phyloP scores from a whole-genome alignment of 2,113 vertebrate genomes.

The Sebastes schlegelii region DNA sequence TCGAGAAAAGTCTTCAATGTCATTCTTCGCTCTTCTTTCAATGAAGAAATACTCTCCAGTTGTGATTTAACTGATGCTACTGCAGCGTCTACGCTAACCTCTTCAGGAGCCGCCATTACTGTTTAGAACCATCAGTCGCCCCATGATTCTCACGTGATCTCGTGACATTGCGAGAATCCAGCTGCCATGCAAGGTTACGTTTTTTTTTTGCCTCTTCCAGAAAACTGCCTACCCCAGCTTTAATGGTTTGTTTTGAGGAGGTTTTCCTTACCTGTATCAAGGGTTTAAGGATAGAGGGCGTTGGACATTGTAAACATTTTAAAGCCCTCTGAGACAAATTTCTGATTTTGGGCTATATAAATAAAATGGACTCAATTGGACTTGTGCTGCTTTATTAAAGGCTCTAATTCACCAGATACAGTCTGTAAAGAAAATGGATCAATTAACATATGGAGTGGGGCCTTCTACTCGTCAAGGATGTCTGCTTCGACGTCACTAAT shows the following conservation, averaged over 20 bases:
- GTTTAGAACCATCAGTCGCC: too few species aligned
- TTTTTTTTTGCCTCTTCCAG: neutral
- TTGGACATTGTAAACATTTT: neutral
- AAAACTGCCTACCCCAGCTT: neutral
- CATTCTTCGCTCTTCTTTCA: too few species aligned
- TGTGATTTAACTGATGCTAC: too few species aligned
- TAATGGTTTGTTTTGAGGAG: neutral
- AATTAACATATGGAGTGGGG: neutral
- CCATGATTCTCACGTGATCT: too few species aligned
- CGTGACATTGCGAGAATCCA: too few species aligned
- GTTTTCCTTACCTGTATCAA: neutral
- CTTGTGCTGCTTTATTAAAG: slow-evolving; percentile 1
- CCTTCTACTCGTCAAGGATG: neutral
- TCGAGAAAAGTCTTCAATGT: too few species aligned
- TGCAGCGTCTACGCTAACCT: too few species aligned
- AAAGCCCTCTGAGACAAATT: slow-evolving; percentile 4
- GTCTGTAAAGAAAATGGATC: neutral
- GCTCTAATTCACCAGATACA: too few species aligned
- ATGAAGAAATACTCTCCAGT: too few species aligned
- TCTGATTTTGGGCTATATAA: neutral
- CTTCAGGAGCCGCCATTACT: too few species aligned
- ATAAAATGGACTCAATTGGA: neutral
- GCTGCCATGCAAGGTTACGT: too few species aligned
- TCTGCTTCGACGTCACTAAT: neutral
- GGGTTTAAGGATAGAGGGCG: neutral